Evolutionary conservation across 2,113 vertebrate genomes (phyloP).

Genomic region (Pimephales promelas): DNA sequence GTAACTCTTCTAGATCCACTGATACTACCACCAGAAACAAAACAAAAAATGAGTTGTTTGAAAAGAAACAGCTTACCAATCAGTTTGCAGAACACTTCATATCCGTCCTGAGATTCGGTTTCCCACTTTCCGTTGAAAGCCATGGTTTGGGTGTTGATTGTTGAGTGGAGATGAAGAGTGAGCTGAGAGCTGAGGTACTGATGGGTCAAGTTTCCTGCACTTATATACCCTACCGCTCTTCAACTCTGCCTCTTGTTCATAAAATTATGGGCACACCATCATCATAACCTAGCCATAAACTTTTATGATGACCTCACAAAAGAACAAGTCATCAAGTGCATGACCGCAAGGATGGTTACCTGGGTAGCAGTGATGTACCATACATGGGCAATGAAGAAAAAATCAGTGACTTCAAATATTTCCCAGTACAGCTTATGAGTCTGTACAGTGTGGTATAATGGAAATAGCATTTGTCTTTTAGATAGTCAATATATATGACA

Average conservation of each 20-base stretch:
- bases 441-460: not conserved
- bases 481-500: not conserved
- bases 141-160: slow-evolving; percentile 68
- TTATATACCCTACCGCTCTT: slow-evolving; percentile 67
- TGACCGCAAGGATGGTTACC: slow-evolving; percentile 55
- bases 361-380: not conserved
- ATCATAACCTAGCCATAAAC: slow-evolving; percentile 55
- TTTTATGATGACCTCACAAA: slow-evolving; percentile 45
- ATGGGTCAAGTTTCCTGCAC: slow-evolving; percentile 24
- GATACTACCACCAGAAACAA: too few relatives aligned
- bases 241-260: slow-evolving; percentile 33
- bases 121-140: slow-evolving; percentile 86
- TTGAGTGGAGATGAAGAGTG: slow-evolving; percentile 53
- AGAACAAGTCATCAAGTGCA: slow-evolving; percentile 35
- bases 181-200: slow-evolving; percentile 63
- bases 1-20: not conserved
- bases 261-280: slow-evolving; percentile 40
- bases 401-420: not conserved
- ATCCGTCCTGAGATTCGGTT: slow-evolving; percentile 83
- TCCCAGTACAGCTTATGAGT: not conserved
- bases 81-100: slow-evolving; percentile 83
- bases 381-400: not conserved
- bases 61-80: slow-evolving; percentile 67
- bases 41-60: not conserved
- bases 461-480: not conserved